Conservation (phyloP, 2,888 invertebrate species). For the Limenitis camilla region DNA sequence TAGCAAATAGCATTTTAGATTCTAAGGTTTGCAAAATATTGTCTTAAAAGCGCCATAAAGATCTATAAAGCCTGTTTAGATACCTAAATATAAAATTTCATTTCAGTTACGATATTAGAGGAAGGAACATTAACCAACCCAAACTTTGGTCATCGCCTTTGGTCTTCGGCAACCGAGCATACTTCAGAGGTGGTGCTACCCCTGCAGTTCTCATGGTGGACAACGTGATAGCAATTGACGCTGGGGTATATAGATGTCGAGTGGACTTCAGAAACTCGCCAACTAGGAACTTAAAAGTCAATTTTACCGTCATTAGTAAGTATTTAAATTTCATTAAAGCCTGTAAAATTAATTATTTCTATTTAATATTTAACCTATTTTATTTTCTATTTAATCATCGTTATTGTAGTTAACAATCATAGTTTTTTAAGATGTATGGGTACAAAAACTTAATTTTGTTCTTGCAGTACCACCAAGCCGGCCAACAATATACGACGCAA, state of each 20-base stretch:
- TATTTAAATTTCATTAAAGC: slow-evolving; percentile 35
- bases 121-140: slow-evolving; percentile 82
- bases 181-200: slow-evolving; percentile 82
- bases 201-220: slow-evolving; percentile 86
- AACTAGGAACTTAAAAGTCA: slow-evolving; percentile 91
- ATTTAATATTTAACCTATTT: too few species aligned
- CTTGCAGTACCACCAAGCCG: slow-evolving; percentile 86
- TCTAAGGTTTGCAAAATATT: too few species aligned
- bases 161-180: slow-evolving; percentile 83
- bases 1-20: too few species aligned
- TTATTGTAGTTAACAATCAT: too few species aligned
- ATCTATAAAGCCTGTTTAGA: too few species aligned
- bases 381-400: too few species aligned
- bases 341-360: too few species aligned
- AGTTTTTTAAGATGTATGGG: too few species aligned
- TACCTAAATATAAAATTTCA: background rate
- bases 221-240: slow-evolving; percentile 83
- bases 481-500: slow-evolving; percentile 87
- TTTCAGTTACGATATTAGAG: slow-evolving; percentile 84
- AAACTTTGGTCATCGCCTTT: slow-evolving; percentile 88
- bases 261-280: slow-evolving; percentile 94
- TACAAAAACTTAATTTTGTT: background rate
- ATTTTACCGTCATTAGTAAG: slow-evolving; percentile 93
- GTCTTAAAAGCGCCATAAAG: too few species aligned
- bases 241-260: slow-evolving; percentile 89